phyloP scores from a whole-genome alignment of 2,888 invertebrate species.

The Piscicola geometra region DNA sequence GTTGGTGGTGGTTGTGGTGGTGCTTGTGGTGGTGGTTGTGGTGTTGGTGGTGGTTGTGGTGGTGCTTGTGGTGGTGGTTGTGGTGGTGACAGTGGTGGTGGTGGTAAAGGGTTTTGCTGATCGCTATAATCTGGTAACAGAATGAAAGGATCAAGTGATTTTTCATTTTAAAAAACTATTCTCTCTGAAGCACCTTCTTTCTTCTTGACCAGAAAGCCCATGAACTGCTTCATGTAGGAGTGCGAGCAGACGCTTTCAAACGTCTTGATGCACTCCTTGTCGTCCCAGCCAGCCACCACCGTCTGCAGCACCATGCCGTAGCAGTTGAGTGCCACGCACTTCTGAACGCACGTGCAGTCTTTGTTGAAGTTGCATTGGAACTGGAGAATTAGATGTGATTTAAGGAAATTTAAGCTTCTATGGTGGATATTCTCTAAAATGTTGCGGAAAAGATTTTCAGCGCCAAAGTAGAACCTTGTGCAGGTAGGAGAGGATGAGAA shows the following conservation, averaged over 20 bases:
- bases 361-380: constrained; percentile 43
- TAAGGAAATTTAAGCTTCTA: not conserved
- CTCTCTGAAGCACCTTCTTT: constrained; percentile 48
- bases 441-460: not conserved
- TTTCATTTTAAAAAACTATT: not conserved
- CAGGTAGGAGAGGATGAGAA: constrained; percentile 51
- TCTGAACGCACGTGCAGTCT: constrained; percentile 46
- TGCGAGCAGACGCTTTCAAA: constrained; percentile 49
- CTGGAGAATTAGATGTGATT: constrained; percentile 33
- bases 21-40: no score
- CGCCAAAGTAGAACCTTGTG: constrained; percentile 49
- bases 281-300: constrained; percentile 56
- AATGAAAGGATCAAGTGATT: not conserved
- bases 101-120: no score
- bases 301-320: constrained; percentile 55
- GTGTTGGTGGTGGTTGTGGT: no score
- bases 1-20: no score
- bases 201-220: constrained; percentile 48
- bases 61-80: no score
- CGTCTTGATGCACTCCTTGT: constrained; percentile 52
- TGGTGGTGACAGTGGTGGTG: no score
- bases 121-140: not conserved
- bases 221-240: constrained; percentile 48
- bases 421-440: not conserved
- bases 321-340: constrained; percentile 50